A percentile compares a stretch with the other conserved stretches of the same genome.
These are phyloP conservation scores for Lycopodina hypogea DNA, from an alignment of 37 sponge, comb jelly and placozoan species.

Conservation along the genomic window DNA sequence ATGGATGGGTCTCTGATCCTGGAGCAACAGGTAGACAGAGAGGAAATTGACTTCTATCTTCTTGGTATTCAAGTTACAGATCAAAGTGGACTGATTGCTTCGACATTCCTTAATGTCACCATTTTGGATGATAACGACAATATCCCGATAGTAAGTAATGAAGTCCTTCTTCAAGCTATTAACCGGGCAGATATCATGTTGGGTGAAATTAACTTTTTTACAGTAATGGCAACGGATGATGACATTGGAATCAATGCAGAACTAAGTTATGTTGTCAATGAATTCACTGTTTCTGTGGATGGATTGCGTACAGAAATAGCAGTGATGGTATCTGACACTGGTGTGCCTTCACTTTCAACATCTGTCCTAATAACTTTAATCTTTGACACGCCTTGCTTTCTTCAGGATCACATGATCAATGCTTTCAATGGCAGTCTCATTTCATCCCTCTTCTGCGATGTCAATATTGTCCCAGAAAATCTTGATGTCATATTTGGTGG, in stretches of 20 bases:
- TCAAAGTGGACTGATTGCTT: slow-evolving; percentile 11
- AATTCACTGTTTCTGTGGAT: not conserved
- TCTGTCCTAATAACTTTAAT: slow-evolving; percentile 23
- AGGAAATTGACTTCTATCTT: slow-evolving; percentile 18
- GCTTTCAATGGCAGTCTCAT: slow-evolving; percentile 26
- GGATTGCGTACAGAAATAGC: slow-evolving; percentile 5
- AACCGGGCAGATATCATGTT: not conserved
- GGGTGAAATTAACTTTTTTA: not conserved
- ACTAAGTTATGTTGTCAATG: slow-evolving; percentile 27
- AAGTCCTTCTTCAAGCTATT: not conserved
- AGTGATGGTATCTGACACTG: slow-evolving; percentile 63
- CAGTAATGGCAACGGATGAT: slow-evolving; percentile 49
- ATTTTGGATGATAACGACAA: slow-evolving; percentile 73
- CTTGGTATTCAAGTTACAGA: slow-evolving; percentile 57
- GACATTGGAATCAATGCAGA: slow-evolving; percentile 60
- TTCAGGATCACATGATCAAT: slow-evolving; percentile 24
- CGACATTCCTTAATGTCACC: slow-evolving; percentile 13
- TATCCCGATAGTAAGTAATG: slow-evolving; percentile 30
- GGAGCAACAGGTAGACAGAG: slow-evolving; percentile 30
- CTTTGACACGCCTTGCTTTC: slow-evolving; percentile 29
- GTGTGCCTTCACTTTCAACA: slow-evolving; percentile 34
- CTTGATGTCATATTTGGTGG: slow-evolving; percentile 11
- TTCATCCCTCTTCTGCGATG: slow-evolving; percentile 24
- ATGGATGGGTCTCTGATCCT: slow-evolving; percentile 31
- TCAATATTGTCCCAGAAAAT: not conserved